Base-by-base conservation (phyloP, 2,797 vertebrate genomes). In the Emys orbicularis region DNA sequence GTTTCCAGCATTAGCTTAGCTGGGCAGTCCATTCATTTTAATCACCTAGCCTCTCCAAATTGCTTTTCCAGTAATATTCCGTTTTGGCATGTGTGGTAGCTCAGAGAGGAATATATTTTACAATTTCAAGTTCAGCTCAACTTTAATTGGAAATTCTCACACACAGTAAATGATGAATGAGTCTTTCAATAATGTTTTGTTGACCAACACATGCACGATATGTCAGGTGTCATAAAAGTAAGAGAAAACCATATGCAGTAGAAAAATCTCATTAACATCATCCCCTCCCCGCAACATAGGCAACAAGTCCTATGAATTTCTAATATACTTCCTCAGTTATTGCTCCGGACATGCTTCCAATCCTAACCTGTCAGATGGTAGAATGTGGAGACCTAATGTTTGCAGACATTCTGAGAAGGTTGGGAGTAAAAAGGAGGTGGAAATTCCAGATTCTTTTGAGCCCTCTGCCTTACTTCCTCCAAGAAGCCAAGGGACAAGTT, bases 301-400 rank as follows among this genome's bases (percentile, higher is more conserved):
- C 49, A 53, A 91, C 91, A 83, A 92, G 50, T 49, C 89, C 95
- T 93, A 93, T 92, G 82, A 94, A 93, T 97, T 79, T 81, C 89
- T 84, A 91, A 88, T 85, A 79, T 89, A 77, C 82, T 79, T 81
- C 87, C 95, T 65, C 52, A 87, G 87, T 86, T 92, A 94, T 91
- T 92, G 72, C 92, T 93, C 92, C 88, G 90, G 96, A 82, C 77
- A 84, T 19, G 72, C 77, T 92, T 88, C 87, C 94, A 96, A 80
- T n/a, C 54, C 90, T 88, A 15, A 90, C 8, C 57, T 91, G 94
- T 88, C 95, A 95, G 90, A 9, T 74, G 80, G 93, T 72, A 53
- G 79, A 83, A 21, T 12, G 89, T 88, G 94, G 90, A 16, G 81
- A 84, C 53, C 18, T 87, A 82, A 93, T 88, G 89, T 85, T 54